Conservation (phyloP, 2,888 invertebrate genomes). For the Parnassius glacialis region DNA sequence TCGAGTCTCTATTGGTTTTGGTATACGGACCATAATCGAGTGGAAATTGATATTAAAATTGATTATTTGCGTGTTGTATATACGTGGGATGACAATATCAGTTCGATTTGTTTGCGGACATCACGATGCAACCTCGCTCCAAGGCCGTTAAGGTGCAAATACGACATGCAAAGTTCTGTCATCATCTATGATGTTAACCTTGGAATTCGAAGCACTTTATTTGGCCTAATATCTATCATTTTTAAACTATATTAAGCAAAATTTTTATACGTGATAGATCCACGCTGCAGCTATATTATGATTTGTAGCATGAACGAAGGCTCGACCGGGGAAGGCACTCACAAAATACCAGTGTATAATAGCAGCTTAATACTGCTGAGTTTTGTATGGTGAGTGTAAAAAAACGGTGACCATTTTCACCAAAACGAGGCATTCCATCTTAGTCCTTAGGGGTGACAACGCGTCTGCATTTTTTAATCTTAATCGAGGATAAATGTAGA, state of each 20-base stretch:
- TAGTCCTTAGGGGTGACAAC: too few species aligned
- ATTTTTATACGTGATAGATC: too few species aligned
- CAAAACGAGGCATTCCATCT: too few species aligned
- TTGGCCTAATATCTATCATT: slow-evolving; percentile 16
- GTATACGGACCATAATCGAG: slow-evolving; percentile 14
- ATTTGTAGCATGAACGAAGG: too few species aligned
- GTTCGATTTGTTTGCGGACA: slow-evolving; percentile 26
- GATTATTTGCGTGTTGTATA: slow-evolving; percentile 1
- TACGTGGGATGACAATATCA: slow-evolving; percentile 25
- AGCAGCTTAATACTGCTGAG: too few species aligned
- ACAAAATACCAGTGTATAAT: not conserved
- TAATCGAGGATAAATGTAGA: too few species aligned
- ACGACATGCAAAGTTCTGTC: slow-evolving; percentile 25
- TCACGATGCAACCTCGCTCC: slow-evolving; percentile 37
- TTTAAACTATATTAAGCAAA: not conserved
- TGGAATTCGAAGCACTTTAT: slow-evolving; percentile 14
- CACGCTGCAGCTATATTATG: too few species aligned
- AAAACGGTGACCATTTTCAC: too few species aligned
- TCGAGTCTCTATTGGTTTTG: not conserved
- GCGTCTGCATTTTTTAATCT: too few species aligned
- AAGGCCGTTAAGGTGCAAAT: slow-evolving; percentile 42
- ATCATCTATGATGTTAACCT: slow-evolving; percentile 1
- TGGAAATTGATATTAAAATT: not conserved
- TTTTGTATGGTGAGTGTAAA: too few species aligned
- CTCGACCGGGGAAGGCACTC: too few species aligned